These are phyloP conservation scores for Helicolenus hilgendorfi DNA, from an alignment of 2,797 vertebrate species.

Conservation along the genomic window DNA sequence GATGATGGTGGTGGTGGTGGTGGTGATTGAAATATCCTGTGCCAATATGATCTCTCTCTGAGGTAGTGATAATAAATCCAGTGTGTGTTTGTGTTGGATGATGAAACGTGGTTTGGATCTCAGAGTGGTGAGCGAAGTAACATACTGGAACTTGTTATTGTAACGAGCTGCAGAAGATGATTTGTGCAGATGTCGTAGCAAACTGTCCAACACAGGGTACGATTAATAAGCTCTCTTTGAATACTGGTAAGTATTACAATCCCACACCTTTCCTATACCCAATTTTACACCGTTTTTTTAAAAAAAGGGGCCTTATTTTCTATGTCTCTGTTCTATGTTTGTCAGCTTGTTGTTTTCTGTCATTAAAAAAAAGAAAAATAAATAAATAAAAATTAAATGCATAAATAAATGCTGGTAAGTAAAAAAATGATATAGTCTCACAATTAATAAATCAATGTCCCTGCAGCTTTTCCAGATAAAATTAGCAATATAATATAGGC, in stretches of 20 bases:
- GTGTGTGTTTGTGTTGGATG: slow-evolving; percentile 62
- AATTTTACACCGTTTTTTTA: too few species aligned
- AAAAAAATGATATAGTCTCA: not conserved
- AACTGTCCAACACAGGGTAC: slow-evolving; percentile 6
- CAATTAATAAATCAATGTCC: not conserved
- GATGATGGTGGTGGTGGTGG: too few species aligned
- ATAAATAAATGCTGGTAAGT: not conserved
- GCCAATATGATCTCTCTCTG: slow-evolving; percentile 15
- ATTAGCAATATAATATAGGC: not conserved
- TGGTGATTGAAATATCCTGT: slow-evolving; percentile 22
- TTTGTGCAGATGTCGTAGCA: slow-evolving; percentile 23
- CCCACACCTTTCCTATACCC: too few species aligned
- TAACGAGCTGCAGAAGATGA: slow-evolving; percentile 16
- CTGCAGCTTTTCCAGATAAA: not conserved
- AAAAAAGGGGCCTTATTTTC: rapidly evolving
- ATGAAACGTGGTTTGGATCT: slow-evolving; percentile 2
- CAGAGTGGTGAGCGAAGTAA: not conserved
- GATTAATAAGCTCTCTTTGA: slow-evolving; percentile 3
- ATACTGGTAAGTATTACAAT: slow-evolving; percentile 12
- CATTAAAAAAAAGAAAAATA: too few species aligned
- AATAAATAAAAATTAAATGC: too few species aligned
- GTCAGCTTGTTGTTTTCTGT: too few species aligned
- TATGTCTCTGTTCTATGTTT: too few species aligned
- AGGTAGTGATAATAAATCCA: slow-evolving; percentile 26
- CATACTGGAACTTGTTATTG: slow-evolving; percentile 4